Evolutionary conservation across 2,888 invertebrate genomes (phyloP), one percentile per base, ranked within the genome.

Genomic region (Pristionchus exspectatus): DNA sequence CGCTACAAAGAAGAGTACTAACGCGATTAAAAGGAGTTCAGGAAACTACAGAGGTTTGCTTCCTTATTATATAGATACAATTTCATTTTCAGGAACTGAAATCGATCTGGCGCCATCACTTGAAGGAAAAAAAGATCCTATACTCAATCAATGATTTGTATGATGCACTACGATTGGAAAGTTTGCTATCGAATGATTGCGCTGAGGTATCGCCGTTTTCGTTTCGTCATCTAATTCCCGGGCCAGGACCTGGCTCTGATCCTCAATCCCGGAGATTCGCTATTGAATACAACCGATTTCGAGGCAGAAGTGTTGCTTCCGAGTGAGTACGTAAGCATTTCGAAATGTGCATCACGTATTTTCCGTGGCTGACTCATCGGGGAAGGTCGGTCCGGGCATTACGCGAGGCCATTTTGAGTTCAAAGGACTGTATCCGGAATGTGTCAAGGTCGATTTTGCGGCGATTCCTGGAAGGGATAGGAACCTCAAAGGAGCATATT

Each of bases 401-500:
- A 66, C 66, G 38, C 16, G 50, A 66, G 85, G 85, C 27, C 85
- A 86, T 56, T 38, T 33, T 21, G 33, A 86, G 1, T 86, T 86
- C n/a, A 66, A 59, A 12, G 85, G 85, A 63, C 63, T 56, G 38
- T 86, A 44, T 30, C 56, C 85, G 18, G 33, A 86, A 33, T 86
- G 85, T 27, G 24, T 9, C n/a, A 21, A 27, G 1, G 50, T 86
- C 10, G 85, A 86, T 38, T 86, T 86, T 24, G 27, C 30, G 0
- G 63, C n/a, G n/a, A n/a, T 86, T 24, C 44, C 33, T 12, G 85
- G 63, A 18, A 86, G 85, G n/a, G 50, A 21, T 24, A 50, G 59
- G 16, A 63, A 33, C 30, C 27, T 86, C 21, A 86, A 24, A n/a
- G 85, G 85, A 63, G 85, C 63, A 9, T 86, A 86, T 38, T 86